Evolutionary conservation across 1,140 invertebrate genomes (phyloP), one percentile per base, ranked within the genome.

Genomic region (Pachypeltis micranthus): DNA sequence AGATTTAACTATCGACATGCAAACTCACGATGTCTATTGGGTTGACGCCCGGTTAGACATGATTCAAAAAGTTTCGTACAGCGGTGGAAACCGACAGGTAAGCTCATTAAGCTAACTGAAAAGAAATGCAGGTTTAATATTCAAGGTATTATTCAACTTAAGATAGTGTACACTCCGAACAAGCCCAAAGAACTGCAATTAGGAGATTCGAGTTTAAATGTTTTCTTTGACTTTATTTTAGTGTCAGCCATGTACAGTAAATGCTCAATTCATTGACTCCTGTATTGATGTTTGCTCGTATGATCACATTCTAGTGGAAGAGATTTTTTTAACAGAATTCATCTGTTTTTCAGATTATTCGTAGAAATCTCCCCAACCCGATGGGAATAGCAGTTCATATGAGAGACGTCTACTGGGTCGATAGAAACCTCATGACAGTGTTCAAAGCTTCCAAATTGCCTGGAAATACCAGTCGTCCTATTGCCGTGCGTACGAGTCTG

Each of bases 1-100:
- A 58, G 95, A 96, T 74, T 77, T 99, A 10, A 93, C 93, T 0
- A 87, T 99, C 34, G 96, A 99, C 74, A 91, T 93, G 78, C 74
- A 83, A 23, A 97, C 91, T 0, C 90, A 98, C 70, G 92, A 98
- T 71, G 85, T 99, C 0, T 99, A 94, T 73, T 99, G 95, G 96
- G 92, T 96, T 0, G 96, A 99, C 74, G 90, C 93, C 0, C 87
- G 88, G 70, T 77, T 93, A 21, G 94, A 98, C 73, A 88, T 85
- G 64, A 95, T 98, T 66, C 92, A 96, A 71, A 91, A 87, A 73
- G 84, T 92, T 23, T 87, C 86, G 0, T 91, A 83, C 70, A 86
- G 78, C 31, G 90, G 91, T 3, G 85, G 85, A 7, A 85, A 86
- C 68, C 78, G 90, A 69, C 84, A 88, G 70, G 72, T 73, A 63